Evolutionary conservation across 2,888 invertebrate species (phyloP).

Genomic region (Bimastos eiseni): DNA sequence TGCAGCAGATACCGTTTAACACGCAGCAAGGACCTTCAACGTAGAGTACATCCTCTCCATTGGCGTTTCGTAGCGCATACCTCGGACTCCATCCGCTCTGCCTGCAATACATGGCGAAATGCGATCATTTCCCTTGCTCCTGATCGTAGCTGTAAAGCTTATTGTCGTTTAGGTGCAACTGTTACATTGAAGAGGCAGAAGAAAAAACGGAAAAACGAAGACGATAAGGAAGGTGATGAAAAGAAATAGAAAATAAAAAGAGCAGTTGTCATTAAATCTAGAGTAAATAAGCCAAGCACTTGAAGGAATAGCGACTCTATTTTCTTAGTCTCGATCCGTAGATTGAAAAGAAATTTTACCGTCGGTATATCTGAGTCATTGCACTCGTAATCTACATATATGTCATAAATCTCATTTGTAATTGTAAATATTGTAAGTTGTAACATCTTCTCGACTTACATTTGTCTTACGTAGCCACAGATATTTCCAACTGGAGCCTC

Average conservation of each 20-base stretch:
- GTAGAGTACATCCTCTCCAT: constrained; percentile 30
- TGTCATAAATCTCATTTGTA: not conserved
- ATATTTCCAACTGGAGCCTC: constrained; percentile 56
- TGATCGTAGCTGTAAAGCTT: not conserved
- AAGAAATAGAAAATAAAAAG: no score
- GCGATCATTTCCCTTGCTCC: not conserved
- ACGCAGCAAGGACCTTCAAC: constrained; percentile 56
- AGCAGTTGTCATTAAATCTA: no score
- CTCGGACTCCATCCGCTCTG: constrained; percentile 36
- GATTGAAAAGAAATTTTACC: no score
- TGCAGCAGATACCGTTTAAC: constrained; percentile 56
- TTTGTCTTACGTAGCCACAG: constrained; percentile 56
- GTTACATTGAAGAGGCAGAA: no score
- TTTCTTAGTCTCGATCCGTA: no score
- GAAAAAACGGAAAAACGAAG: no score
- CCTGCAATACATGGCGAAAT: constrained; percentile 24
- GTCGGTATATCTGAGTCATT: no score
- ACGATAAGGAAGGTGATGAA: no score
- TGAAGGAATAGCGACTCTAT: no score
- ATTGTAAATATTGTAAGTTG: not conserved
- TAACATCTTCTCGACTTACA: constrained; percentile 45
- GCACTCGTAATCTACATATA: no score
- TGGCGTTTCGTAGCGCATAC: constrained; percentile 34
- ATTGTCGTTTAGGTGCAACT: no score
- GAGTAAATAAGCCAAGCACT: no score